Evolutionary conservation across 2,888 invertebrate species (phyloP), one percentile per base, ranked within the genome.

Genomic region (Amphipoea lucens): DNA sequence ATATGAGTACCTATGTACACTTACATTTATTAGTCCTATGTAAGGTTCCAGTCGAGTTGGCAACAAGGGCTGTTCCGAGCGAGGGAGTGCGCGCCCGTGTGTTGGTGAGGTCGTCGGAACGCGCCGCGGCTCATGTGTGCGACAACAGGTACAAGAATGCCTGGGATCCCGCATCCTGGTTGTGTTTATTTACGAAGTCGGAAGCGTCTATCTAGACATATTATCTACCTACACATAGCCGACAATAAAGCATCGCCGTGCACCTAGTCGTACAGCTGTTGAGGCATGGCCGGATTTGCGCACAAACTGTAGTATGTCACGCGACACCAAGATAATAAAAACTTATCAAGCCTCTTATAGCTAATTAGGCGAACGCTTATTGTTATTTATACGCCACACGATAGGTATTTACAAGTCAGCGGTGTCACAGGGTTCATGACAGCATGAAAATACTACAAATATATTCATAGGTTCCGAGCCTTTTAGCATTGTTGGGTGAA

Each of bases 351-450:
- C 91, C 91, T 92, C 91, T 93, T 94, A 93, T 92, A 91, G 92
- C 94, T 95, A 95, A 96, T 96, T 95, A 96, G 92, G 90, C 87
- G 88, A 90, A 90, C 90, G 91, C 92, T 94, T 94, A 94, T 95
- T 94, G 93, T 93, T 92, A 90, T 95, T 95, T 95, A 95, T 93
- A 90, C 89, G 90, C 90, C 86, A 89, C 90, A 90, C 91, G 91
- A 91, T 84, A 90, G 88, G 87, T 80, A 86, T 88, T 90, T 83
- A 91, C 88, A 90, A 92, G 90, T 89, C 89, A 82, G 88, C 90
- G 84, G 89, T 91, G 90, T 91, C 92, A 90, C 90, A 87, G 88
- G 87, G 89, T 91, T 90, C 89, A 91, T 89, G 87, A 90, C 80
- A 88, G 87, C 90, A 87, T 88, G 79, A 89, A 90, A 89, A 84